phyloP scores from a whole-genome alignment of 2,113 vertebrate genomes.

The Pycnonotus jocosus region DNA sequence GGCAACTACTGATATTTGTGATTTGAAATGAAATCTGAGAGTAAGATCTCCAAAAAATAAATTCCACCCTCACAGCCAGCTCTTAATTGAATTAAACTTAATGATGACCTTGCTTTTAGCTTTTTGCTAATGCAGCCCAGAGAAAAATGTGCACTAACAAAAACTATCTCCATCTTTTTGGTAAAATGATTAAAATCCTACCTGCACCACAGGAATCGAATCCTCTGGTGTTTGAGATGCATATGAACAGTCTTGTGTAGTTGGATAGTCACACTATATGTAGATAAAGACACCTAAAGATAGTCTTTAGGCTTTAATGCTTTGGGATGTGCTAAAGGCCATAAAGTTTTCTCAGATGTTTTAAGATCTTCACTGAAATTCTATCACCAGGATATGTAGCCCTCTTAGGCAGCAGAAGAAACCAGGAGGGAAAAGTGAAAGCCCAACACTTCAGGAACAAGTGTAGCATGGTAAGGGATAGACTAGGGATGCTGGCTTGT shows the following conservation, averaged over 20 bases:
- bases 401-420: not conserved
- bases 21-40: not conserved
- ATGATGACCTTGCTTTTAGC: not conserved
- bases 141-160: not conserved
- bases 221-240: not conserved
- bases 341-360: not conserved
- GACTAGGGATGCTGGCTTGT: not conserved
- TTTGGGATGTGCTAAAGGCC: not conserved
- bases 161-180: not conserved
- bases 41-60: not conserved
- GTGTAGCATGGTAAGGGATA: not conserved
- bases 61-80: not conserved
- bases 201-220: not conserved
- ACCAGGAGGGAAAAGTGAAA: not conserved
- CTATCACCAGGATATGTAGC: accelerated
- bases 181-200: not conserved
- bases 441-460: not conserved
- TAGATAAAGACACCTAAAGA: no score
- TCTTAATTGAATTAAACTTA: not conserved
- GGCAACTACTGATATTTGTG: not conserved
- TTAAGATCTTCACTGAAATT: not conserved
- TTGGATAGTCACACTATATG: not conserved
- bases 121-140: not conserved
- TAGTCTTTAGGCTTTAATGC: not conserved
- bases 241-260: not conserved